These are phyloP conservation scores for Salarias fasciatus DNA, from an alignment of 2,797 vertebrate genomes.

Conservation along the genomic window DNA sequence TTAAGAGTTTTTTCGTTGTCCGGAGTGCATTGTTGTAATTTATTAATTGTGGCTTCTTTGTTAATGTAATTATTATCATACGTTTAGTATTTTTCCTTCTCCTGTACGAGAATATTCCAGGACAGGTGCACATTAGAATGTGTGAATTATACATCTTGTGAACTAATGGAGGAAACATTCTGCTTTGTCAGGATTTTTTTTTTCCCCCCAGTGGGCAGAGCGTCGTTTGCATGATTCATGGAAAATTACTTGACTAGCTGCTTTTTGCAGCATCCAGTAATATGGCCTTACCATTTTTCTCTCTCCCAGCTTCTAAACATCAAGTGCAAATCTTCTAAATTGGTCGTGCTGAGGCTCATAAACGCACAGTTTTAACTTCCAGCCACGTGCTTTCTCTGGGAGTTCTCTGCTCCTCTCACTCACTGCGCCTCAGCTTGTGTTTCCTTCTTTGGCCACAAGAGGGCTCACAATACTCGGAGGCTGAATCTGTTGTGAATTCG, in stretches of 20 bases:
- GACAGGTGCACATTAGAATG: constrained; percentile 43
- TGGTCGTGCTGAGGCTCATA: constrained; percentile 34
- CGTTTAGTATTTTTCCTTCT: constrained; percentile 62
- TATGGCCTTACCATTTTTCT: constrained; percentile 69
- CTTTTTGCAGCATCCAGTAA: constrained; percentile 56
- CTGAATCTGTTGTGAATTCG: constrained; percentile 19
- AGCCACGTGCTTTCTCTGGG: constrained; percentile 7
- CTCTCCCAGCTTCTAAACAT: constrained; percentile 13
- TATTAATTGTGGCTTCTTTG: constrained; percentile 73
- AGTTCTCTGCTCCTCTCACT: background rate
- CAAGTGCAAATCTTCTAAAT: constrained; percentile 37
- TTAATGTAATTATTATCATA: constrained; percentile 68
- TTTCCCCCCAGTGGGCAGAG: background rate
- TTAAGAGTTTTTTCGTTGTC: constrained; percentile 60
- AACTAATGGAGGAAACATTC: constrained; percentile 44
- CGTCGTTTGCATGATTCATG: constrained; percentile 37
- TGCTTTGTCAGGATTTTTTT: constrained; percentile 20
- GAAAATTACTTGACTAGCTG: constrained; percentile 70
- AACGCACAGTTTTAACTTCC: constrained; percentile 8
- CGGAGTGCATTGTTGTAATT: constrained; percentile 75
- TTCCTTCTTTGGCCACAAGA: constrained; percentile 51
- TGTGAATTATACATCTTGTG: constrained; percentile 48
- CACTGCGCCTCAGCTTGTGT: background rate
- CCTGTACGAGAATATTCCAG: constrained; percentile 67
- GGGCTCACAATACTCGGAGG: constrained; percentile 26